These are phyloP conservation scores for Caenorhabditis latens DNA, from an alignment of 1,140 invertebrate genomes.

Conservation along the genomic window DNA sequence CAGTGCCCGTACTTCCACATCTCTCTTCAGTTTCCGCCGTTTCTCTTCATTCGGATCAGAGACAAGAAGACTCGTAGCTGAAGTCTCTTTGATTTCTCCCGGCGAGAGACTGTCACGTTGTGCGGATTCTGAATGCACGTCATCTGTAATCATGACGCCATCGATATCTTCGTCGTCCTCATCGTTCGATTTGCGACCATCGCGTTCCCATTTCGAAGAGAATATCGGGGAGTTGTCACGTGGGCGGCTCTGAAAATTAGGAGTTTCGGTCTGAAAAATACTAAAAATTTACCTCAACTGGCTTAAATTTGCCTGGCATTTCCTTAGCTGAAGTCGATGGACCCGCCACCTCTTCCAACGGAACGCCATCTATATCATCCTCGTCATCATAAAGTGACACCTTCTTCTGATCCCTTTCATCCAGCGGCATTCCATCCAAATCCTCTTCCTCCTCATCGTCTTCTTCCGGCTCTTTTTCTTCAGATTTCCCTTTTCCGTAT, in stretches of 20 bases:
- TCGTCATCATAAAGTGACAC: slow-evolving; percentile 45
- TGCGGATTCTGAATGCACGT: not conserved
- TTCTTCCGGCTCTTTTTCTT: slow-evolving; percentile 54
- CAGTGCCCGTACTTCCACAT: slow-evolving; percentile 77
- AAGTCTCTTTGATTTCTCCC: slow-evolving; percentile 12
- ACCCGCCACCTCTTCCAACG: slow-evolving; percentile 65
- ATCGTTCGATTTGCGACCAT: slow-evolving; percentile 37
- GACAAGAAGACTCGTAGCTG: slow-evolving; percentile 10
- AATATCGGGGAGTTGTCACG: not conserved
- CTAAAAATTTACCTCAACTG: slow-evolving; percentile 24
- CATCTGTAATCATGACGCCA: not conserved
- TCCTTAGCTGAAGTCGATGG: slow-evolving; percentile 69
- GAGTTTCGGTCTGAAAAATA: not conserved
- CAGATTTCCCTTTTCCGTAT: slow-evolving; percentile 36
- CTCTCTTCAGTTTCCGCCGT: slow-evolving; percentile 71
- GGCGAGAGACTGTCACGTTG: slow-evolving; percentile 37
- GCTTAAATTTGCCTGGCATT: slow-evolving; percentile 62
- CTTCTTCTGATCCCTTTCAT: not conserved
- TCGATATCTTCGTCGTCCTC: slow-evolving; percentile 43
- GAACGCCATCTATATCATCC: slow-evolving; percentile 67
- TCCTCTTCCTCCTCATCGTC: slow-evolving; percentile 67
- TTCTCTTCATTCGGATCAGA: slow-evolving; percentile 67
- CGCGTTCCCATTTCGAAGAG: slow-evolving; percentile 60
- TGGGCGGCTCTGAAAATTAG: slow-evolving; percentile 1
- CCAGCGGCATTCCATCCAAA: slow-evolving; percentile 65